Conservation (phyloP, 2,113 vertebrate species). For the Parus major region DNA sequence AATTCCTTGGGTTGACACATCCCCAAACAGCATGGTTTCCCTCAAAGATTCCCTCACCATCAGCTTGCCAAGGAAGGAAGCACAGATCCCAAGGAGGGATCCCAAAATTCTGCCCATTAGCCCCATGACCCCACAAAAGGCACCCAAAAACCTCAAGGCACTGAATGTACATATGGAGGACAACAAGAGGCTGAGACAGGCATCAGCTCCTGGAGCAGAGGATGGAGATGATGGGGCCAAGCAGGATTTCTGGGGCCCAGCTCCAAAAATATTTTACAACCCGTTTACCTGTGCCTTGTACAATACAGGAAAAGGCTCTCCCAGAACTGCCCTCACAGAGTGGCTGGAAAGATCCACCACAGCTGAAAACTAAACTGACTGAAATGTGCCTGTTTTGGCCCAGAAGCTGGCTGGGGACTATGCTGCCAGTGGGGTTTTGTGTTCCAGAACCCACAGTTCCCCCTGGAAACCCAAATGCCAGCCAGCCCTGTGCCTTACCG, state of each 20-base stretch:
- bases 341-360: not conserved
- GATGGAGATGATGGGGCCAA: not conserved
- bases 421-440: not conserved
- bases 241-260: not conserved
- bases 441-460: not conserved
- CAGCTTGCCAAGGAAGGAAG: not conserved
- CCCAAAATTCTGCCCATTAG: not conserved
- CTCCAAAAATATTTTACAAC: not conserved
- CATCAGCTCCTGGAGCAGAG: accelerated
- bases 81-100: not conserved
- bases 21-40: accelerated
- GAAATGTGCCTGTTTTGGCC: not conserved
- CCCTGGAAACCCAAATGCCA: not conserved
- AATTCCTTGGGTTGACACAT: not conserved
- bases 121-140: not conserved
- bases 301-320: not conserved
- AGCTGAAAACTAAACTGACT: not conserved
- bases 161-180: not conserved
- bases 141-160: not conserved
- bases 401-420: not conserved
- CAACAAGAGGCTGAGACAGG: not conserved
- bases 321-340: not conserved
- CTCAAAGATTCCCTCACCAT: not conserved
- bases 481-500: slow-evolving; percentile 72
- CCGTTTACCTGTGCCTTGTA: not conserved